Evolutionary conservation across 2,113 vertebrate species (phyloP).

Genomic region (Anhinga rufa): DNA sequence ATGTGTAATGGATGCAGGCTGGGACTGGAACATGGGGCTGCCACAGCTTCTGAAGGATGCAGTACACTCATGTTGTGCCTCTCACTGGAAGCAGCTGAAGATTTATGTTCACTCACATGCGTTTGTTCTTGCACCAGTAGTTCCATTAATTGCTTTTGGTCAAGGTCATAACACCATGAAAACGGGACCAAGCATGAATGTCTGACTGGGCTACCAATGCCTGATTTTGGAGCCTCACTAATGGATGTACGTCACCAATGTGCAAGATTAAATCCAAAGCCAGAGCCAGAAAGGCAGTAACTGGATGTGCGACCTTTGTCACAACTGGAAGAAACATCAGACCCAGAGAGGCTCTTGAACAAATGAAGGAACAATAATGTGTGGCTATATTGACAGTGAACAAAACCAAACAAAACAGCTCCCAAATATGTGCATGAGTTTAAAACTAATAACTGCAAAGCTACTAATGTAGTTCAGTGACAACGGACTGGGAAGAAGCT

Average conservation of each 20-base stretch:
- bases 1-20: neutral
- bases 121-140: neutral
- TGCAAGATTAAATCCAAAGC: neutral
- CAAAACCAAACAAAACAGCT: neutral
- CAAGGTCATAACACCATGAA: neutral
- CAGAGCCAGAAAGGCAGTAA: neutral
- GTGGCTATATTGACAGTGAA: constrained; percentile 31
- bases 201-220: neutral
- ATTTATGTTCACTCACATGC: neutral
- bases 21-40: neutral
- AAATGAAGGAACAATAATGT: constrained; percentile 47
- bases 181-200: neutral
- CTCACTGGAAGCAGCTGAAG: neutral
- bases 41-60: neutral
- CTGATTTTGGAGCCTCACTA: neutral
- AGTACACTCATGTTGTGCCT: neutral
- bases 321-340: neutral
- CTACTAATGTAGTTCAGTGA: neutral
- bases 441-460: neutral
- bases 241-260: rapidly evolving
- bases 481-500: neutral
- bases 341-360: constrained; percentile 4
- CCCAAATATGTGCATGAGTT: neutral
- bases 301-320: neutral
- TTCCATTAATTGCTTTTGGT: neutral